phyloP scores from a whole-genome alignment of 2,113 vertebrate species.

The Bagarius yarrelli region DNA sequence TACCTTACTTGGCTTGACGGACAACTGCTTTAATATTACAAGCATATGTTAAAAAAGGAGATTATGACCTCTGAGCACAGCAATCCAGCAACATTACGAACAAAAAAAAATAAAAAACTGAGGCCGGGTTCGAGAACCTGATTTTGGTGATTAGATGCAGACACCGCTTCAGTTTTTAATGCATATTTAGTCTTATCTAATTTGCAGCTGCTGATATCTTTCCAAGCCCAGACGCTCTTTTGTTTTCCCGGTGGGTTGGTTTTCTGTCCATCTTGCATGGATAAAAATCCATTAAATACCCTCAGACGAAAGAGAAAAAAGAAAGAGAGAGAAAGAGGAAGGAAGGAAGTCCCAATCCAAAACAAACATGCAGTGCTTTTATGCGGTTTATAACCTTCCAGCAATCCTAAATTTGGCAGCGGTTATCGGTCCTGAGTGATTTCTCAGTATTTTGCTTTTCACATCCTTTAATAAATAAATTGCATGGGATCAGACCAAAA shows the following conservation, averaged over 20 bases:
- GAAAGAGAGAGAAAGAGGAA: conserved; percentile 31
- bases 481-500: neutral
- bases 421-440: conserved; percentile 40
- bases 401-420: conserved; percentile 50
- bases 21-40: conserved; percentile 20
- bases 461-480: conserved; percentile 40
- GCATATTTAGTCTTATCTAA: conserved; percentile 31
- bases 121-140: conserved; percentile 1
- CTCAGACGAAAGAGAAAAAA: conserved; percentile 21
- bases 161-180: neutral
- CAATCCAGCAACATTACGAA: conserved; percentile 5
- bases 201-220: neutral
- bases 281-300: conserved; percentile 23
- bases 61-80: conserved; percentile 24
- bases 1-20: conserved; percentile 28
- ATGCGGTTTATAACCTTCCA: conserved; percentile 57
- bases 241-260: neutral
- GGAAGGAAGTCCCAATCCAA: conserved; percentile 55
- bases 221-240: neutral
- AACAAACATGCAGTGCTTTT: conserved; percentile 56
- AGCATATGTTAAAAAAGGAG: conserved; percentile 11
- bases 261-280: conserved; percentile 2
- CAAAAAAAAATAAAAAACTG: conserved; percentile 14
- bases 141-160: conserved; percentile 31
- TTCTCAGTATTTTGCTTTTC: conserved; percentile 33